Base-by-base conservation (phyloP, 2,888 invertebrate species). In the Sphinx pinastri region DNA sequence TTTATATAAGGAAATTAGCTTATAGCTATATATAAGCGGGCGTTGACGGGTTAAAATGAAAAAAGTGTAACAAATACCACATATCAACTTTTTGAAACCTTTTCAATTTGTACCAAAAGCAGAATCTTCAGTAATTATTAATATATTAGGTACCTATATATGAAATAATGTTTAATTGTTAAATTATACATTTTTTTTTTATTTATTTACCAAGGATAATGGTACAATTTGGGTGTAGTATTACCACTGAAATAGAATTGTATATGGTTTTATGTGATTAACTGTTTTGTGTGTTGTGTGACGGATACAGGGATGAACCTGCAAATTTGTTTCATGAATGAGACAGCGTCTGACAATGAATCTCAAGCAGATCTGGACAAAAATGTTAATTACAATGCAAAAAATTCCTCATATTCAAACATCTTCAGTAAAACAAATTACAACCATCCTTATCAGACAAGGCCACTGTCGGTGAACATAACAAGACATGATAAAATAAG, bases 251-350 rank as follows among this genome's bases (percentile, higher is more conserved):
- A 49, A 19, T 63, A 63, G 49, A 7, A 12, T 63, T 12, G 13
- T 16, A 13, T 7, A 47, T 13, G 47, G 60, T 60, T 49, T 51
- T 67, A 19, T 80, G 76, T 75, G 68, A 76, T 76, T 79, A 77
- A 81, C 75, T 74, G 74, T 73, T 73, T 73, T 69, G 58, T 77
- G 73, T 75, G 79, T 77, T 81, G 89, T 88, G 76, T 16, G 73
- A 60, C 19, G 70, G 70, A 70, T 83, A 77, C 89, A 97, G 97
- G 98, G 79, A 98, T 97, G 97, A 98, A 98, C 94, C 96, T 98
- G 68, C 98, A 98, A 95, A 98, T 99, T 83, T 98, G 98, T 94
- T 98, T 98, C 92, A 98, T 98, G 97, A 98, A 98, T 89, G 98
- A 99, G 89, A 97, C 97, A 70, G 97, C 97, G 72, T 97, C 97